Evolutionary conservation across 2,888 invertebrate genomes (phyloP).

Genomic region (Cryptus armator): DNA sequence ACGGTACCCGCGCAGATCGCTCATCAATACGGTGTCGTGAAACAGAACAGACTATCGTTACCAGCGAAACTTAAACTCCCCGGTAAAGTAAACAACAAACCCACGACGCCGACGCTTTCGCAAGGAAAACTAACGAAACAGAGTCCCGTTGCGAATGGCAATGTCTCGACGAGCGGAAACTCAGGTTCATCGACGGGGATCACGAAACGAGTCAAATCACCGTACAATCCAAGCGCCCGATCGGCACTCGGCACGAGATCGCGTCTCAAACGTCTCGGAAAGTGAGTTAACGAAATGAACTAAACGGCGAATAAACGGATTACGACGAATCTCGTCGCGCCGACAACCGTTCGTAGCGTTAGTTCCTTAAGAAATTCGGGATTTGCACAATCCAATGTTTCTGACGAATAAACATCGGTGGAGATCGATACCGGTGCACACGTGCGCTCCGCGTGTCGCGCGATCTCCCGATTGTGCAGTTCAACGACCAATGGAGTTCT

Average conservation of each 20-base stretch:
- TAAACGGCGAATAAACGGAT: not conserved
- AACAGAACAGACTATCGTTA: conserved; percentile 79
- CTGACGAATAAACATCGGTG: not conserved
- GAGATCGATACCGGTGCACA: not conserved
- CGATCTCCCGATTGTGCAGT: not conserved
- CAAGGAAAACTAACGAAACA: conserved; percentile 68
- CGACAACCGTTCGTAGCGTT: too few species aligned
- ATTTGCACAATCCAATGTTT: not conserved
- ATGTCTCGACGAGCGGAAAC: conserved; percentile 23
- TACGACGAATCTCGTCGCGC: not conserved
- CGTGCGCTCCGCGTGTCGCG: not conserved
- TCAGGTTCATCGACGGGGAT: conserved; percentile 72
- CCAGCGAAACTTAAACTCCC: conserved; percentile 77
- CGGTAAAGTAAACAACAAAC: conserved; percentile 51
- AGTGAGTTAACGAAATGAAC: conserved; percentile 71
- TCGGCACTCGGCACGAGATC: conserved; percentile 81
- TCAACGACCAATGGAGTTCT: not conserved
- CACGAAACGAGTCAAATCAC: conserved; percentile 81
- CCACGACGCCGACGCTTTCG: conserved; percentile 44
- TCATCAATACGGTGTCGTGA: conserved; percentile 80
- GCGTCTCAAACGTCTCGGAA: conserved; percentile 82
- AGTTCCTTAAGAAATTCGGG: too few species aligned
- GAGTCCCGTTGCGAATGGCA: conserved; percentile 33
- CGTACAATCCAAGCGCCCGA: conserved; percentile 80
- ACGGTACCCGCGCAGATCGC: conserved; percentile 81